Conservation (phyloP, 2,888 invertebrate species). For the Gortyna flavago region DNA sequence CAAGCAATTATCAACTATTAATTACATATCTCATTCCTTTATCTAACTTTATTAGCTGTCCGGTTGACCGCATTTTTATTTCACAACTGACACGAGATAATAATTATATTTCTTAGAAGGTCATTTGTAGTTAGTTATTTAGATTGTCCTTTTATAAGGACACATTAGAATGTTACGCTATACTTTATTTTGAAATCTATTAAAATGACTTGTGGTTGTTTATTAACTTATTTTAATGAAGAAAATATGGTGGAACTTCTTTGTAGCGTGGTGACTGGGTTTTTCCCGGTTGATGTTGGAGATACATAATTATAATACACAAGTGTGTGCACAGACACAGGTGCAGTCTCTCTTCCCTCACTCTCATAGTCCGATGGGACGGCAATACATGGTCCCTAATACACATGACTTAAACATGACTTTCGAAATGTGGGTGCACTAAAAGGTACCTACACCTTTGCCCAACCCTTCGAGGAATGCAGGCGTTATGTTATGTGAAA, state of each 20-base stretch:
- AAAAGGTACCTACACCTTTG: not conserved
- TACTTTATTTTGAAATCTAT: not conserved
- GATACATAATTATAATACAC: not conserved
- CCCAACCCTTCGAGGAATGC: not conserved
- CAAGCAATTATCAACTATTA: constrained; percentile 63
- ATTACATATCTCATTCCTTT: constrained; percentile 68
- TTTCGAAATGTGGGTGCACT: not conserved
- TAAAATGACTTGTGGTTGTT: not conserved
- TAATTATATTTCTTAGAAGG: constrained; percentile 45
- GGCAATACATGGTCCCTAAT: not conserved
- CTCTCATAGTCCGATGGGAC: not conserved
- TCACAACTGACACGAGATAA: constrained; percentile 54
- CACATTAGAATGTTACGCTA: constrained; percentile 22
- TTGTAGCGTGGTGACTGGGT: no score
- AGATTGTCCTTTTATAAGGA: constrained; percentile 37
- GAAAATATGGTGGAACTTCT: not conserved
- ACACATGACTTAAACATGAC: not conserved
- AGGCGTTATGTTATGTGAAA: not conserved
- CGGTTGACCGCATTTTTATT: constrained; percentile 64
- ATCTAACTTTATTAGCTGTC: constrained; percentile 62
- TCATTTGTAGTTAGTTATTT: constrained; percentile 31
- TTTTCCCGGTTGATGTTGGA: not conserved
- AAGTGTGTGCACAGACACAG: no score
- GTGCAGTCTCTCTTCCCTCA: not conserved
- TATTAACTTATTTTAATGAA: not conserved